These are phyloP conservation scores for Eilema caniola DNA, from an alignment of 2,888 invertebrate genomes.

Conservation along the genomic window DNA sequence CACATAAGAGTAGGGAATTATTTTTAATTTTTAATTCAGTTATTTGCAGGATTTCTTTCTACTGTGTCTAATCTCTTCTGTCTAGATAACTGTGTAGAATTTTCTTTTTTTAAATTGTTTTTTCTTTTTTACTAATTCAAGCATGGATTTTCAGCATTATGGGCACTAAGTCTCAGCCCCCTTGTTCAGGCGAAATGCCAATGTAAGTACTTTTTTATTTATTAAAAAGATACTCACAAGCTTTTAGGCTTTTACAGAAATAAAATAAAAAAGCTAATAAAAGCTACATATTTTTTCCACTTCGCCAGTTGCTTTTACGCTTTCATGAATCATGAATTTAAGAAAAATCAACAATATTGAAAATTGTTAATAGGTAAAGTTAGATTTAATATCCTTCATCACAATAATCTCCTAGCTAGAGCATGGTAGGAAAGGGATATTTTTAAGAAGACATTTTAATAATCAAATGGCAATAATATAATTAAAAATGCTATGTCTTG, in stretches of 20 bases:
- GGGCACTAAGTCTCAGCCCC: slow-evolving; percentile 84
- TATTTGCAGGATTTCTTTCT: slow-evolving; percentile 77
- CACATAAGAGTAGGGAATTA: slow-evolving; percentile 19
- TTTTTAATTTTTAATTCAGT: slow-evolving; percentile 63
- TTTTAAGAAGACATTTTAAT: too few relatives aligned
- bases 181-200: slow-evolving; percentile 86
- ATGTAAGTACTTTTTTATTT: slow-evolving; percentile 78
- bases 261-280: slow-evolving; percentile 53
- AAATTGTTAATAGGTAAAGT: slow-evolving; percentile 8
- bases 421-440: neutral
- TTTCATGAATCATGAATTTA: slow-evolving; percentile 45
- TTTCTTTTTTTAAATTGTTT: slow-evolving; percentile 59
- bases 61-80: slow-evolving; percentile 52
- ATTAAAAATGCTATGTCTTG: too few relatives aligned
- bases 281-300: slow-evolving; percentile 42
- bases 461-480: too few relatives aligned
- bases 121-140: slow-evolving; percentile 81
- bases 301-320: slow-evolving; percentile 40
- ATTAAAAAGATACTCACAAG: slow-evolving; percentile 53
- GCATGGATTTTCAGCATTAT: slow-evolving; percentile 87
- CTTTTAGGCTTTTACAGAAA: slow-evolving; percentile 65
- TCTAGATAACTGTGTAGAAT: slow-evolving; percentile 65
- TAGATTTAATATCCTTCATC: neutral
- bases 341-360: slow-evolving; percentile 13
- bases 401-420: neutral